These are phyloP conservation scores for Macrostomum cliftonense DNA, from an alignment of 2,888 invertebrate genomes.

Conservation along the genomic window DNA sequence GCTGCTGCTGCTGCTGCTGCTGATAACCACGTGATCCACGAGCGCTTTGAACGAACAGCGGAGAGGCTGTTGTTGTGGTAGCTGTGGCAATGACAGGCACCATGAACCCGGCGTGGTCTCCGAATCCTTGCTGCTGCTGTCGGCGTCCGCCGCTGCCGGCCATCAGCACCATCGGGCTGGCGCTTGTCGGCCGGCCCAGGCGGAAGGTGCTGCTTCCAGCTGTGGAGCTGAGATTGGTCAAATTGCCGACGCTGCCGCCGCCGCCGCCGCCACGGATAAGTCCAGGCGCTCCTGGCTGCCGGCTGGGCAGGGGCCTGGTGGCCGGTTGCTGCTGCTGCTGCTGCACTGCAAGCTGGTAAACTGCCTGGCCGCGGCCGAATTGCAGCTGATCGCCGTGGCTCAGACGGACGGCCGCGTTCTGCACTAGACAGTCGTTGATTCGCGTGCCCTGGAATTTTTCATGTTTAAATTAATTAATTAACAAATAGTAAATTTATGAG, in stretches of 20 bases:
- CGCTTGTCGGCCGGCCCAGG: not conserved
- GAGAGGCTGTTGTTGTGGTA: not conserved
- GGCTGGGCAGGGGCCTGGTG: not conserved
- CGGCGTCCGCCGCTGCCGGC: not conserved
- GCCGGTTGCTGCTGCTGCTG: conserved; percentile 6
- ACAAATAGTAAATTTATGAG: no score
- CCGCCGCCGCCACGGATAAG: not conserved
- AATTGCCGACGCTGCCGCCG: not conserved
- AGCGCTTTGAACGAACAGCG: not conserved
- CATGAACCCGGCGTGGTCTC: not conserved
- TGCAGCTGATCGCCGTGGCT: conserved; percentile 31
- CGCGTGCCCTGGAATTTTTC: conserved; percentile 26
- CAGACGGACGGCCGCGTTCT: conserved; percentile 35
- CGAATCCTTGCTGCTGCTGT: not conserved
- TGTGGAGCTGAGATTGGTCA: not conserved
- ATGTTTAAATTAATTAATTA: not conserved
- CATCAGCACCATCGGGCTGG: not conserved
- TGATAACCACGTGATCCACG: not conserved
- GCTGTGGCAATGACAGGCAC: no score
- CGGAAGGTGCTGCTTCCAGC: not conserved
- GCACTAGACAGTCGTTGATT: conserved; percentile 35
- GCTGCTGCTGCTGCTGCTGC: no score
- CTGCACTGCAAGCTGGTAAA: conserved; percentile 28
- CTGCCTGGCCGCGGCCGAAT: conserved; percentile 28
- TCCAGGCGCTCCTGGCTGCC: not conserved